These are phyloP conservation scores for Tinea trinotella DNA, from an alignment of 2,888 invertebrate species.

Conservation along the genomic window DNA sequence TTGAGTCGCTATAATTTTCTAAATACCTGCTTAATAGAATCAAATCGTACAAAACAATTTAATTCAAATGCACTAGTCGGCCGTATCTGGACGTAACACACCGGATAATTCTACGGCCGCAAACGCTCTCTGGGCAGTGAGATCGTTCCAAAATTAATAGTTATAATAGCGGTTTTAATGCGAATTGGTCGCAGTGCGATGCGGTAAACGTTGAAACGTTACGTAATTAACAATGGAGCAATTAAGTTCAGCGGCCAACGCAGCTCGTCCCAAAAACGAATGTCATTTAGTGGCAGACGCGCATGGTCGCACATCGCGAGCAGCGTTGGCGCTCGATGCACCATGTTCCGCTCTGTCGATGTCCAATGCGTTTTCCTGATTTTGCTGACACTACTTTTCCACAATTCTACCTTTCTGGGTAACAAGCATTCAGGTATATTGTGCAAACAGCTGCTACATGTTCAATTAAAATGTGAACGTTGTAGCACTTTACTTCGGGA, in stretches of 20 bases:
- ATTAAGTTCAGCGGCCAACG: conserved; percentile 58
- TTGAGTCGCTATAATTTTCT: neutral
- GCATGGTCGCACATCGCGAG: conserved; percentile 21
- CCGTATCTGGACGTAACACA: conserved; percentile 17
- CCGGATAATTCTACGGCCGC: conserved; percentile 24
- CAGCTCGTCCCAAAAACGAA: conserved; percentile 53
- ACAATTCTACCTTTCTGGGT: conserved; percentile 28
- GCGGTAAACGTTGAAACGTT: conserved; percentile 59
- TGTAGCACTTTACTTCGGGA: neutral
- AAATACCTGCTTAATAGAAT: neutral
- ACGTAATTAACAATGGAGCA: conserved; percentile 71
- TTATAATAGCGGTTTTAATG: conserved; percentile 43
- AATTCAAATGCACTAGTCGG: conserved; percentile 13
- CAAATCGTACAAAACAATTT: conserved; percentile 14
- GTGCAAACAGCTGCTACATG: conserved; percentile 2
- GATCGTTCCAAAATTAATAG: conserved; percentile 33
- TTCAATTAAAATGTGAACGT: conserved; percentile 11
- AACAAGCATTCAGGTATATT: neutral
- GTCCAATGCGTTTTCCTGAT: conserved; percentile 62
- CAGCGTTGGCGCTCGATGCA: conserved; percentile 27
- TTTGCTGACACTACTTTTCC: conserved; percentile 55
- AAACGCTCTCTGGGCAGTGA: conserved; percentile 21
- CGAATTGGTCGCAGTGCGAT: conserved; percentile 45
- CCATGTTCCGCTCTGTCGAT: conserved; percentile 42
- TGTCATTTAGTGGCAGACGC: conserved; percentile 42